phyloP scores from a whole-genome alignment of 2,888 invertebrate species.

The Rhogogaster chlorosoma region DNA sequence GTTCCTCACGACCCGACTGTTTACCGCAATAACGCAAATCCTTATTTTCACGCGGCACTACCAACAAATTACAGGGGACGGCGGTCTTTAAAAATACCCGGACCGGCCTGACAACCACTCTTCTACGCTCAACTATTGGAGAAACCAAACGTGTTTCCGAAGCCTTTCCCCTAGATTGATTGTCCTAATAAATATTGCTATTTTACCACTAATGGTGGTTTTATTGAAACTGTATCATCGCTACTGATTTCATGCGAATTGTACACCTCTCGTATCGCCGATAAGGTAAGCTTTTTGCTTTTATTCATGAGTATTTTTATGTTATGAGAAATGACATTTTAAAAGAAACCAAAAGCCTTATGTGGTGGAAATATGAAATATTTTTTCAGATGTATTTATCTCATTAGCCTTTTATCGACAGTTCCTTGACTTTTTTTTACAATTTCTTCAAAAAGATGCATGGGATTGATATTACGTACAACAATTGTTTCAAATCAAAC shows the following conservation, averaged over 20 bases:
- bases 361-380: not conserved
- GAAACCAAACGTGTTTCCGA: not conserved
- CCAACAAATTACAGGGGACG: not conserved
- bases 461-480: not conserved
- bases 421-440: not conserved
- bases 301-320: not conserved
- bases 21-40: not conserved
- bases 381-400: not conserved
- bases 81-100: not conserved
- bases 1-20: not conserved
- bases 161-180: not conserved
- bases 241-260: not conserved
- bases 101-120: not conserved
- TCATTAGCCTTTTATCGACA: not conserved
- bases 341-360: not conserved
- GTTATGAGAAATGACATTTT: not conserved
- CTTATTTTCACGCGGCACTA: not conserved
- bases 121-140: not conserved
- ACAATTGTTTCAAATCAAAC: not conserved
- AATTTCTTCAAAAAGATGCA: not conserved
- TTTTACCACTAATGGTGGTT: not conserved
- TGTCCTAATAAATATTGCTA: not conserved
- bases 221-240: not conserved
- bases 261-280: not conserved
- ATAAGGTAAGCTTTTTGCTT: not conserved